These are phyloP conservation scores for Harpalus rubripes DNA, from an alignment of 2,888 invertebrate species.

Conservation along the genomic window DNA sequence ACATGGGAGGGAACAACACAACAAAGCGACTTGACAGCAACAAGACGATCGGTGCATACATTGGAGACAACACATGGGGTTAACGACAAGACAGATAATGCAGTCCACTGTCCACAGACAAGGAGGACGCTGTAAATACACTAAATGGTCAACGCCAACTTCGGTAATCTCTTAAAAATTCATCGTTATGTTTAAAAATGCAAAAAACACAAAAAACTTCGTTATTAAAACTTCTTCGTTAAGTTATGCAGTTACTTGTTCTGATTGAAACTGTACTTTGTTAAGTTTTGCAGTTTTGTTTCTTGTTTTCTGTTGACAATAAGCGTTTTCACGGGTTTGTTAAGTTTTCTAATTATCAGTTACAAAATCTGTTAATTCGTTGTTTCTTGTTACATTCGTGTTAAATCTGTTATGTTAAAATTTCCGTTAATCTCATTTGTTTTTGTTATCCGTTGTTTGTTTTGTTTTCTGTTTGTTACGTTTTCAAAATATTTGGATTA, in stretches of 20 bases:
- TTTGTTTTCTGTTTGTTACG: background rate
- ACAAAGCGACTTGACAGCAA: constrained; percentile 49
- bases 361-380: constrained; percentile 3
- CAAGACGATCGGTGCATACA: constrained; percentile 23
- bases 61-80: constrained; percentile 40
- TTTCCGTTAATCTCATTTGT: constrained; percentile 32
- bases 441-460: background rate
- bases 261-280: constrained; percentile 6
- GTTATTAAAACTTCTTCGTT: constrained; percentile 13
- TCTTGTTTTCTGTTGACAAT: background rate
- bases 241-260: constrained; percentile 2
- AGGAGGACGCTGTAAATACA: constrained; percentile 14
- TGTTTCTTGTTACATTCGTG: background rate
- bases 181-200: background rate
- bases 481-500: constrained; percentile 15
- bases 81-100: constrained; percentile 21
- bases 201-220: constrained; percentile 7
- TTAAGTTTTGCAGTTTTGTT: constrained; percentile 24
- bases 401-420: constrained; percentile 22
- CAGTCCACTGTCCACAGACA: constrained; percentile 12
- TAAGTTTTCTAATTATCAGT: constrained; percentile 10
- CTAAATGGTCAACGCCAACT: background rate
- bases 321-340: background rate
- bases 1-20: constrained; percentile 41
- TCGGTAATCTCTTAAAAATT: background rate